Percentiles rank a stretch among this genome's conserved stretches.
Evolutionary conservation across 2,113 vertebrate genomes (phyloP).

Genomic region (Solenodon paradoxus): DNA sequence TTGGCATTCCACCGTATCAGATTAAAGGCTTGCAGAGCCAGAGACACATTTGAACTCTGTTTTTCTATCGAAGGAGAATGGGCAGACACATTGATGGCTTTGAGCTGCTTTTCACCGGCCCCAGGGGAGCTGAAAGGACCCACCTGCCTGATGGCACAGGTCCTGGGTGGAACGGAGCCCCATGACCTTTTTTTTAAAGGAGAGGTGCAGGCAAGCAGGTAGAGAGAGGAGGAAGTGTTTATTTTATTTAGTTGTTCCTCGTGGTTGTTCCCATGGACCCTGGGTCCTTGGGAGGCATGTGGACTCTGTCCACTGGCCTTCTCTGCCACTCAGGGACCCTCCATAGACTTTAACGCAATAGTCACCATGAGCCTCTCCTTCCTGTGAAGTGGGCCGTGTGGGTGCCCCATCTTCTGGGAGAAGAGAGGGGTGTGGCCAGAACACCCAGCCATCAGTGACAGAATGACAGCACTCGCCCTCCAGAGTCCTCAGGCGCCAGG

Average conservation of each 20-base stretch:
- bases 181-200: no score
- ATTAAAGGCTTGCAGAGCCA: not conserved
- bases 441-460: not conserved
- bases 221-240: no score
- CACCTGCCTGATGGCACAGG: not conserved
- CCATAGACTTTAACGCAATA: accelerated
- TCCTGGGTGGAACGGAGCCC: no score
- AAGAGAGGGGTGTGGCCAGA: not conserved
- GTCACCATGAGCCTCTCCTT: not conserved
- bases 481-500: not conserved
- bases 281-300: no score
- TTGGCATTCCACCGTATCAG: no score
- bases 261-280: no score
- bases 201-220: no score
- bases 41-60: not conserved
- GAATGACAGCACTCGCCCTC: no score
- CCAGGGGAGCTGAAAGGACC: not conserved
- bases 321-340: no score
- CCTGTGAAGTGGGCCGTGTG: not conserved
- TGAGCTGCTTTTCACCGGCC: not conserved
- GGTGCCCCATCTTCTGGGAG: not conserved
- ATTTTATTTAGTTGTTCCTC: no score
- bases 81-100: not conserved
- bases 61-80: not conserved
- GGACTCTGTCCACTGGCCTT: no score